These are phyloP conservation scores for Drosophila yakuba DNA, from an alignment of 1,140 invertebrate genomes.

Conservation along the genomic window DNA sequence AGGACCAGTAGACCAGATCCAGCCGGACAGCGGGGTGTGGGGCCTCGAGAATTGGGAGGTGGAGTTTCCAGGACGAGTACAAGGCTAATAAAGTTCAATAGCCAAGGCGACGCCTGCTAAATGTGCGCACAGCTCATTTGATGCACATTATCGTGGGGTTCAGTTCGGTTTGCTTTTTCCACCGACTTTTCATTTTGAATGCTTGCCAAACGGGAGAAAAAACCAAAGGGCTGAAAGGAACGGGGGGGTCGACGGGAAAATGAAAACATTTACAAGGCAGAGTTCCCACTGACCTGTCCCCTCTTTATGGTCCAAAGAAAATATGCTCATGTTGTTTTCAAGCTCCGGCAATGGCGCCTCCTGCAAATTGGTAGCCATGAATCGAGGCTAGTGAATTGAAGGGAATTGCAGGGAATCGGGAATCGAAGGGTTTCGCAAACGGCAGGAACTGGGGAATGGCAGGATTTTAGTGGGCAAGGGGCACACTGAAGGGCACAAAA, in stretches of 20 bases:
- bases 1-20: constrained; percentile 43
- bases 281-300: constrained; percentile 52
- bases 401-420: constrained; percentile 7
- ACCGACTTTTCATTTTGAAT: constrained; percentile 67
- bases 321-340: constrained; percentile 71
- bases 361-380: constrained; percentile 78
- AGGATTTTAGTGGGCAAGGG: not conserved
- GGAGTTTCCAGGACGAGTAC: constrained; percentile 31
- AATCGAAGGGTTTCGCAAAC: constrained; percentile 8
- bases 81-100: constrained; percentile 81
- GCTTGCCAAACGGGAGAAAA: constrained; percentile 54
- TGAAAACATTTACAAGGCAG: constrained; percentile 76
- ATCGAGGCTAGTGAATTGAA: constrained; percentile 53
- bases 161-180: constrained; percentile 47
- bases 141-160: constrained; percentile 80
- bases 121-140: constrained; percentile 81
- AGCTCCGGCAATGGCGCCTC: constrained; percentile 66
- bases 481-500: constrained; percentile 18
- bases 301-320: constrained; percentile 40
- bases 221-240: not conserved
- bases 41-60: not conserved
- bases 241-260: constrained; percentile 25
- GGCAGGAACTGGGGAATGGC: not conserved
- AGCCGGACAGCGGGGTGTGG: constrained; percentile 18
- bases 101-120: constrained; percentile 77